phyloP scores from a whole-genome alignment of 2,797 vertebrate species.

The Sciurus carolinensis region DNA sequence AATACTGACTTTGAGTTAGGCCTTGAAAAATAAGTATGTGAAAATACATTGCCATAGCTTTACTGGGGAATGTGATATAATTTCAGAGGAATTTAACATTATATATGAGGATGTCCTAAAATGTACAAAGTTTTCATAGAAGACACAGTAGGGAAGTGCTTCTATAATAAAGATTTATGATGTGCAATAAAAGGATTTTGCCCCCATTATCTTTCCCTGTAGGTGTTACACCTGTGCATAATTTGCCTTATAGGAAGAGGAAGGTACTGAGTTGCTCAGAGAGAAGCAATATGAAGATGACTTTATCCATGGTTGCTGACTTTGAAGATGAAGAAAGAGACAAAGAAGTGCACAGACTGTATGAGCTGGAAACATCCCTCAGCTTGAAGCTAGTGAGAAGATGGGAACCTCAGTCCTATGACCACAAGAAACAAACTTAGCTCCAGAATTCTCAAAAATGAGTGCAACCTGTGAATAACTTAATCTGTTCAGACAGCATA shows the following conservation, averaged over 20 bases:
- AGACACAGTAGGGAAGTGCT: not conserved
- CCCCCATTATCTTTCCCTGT: not conserved
- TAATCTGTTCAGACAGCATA: not conserved
- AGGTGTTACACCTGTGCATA: not conserved
- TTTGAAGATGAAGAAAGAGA: not conserved
- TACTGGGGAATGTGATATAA: not conserved
- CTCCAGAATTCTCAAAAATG: not conserved
- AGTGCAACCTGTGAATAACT: not conserved
- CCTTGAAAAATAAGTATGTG: not conserved
- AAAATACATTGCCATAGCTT: not conserved
- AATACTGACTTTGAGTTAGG: not conserved
- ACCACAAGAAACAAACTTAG: not conserved
- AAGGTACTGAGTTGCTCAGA: not conserved
- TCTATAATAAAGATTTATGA: not conserved
- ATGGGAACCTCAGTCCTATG: not conserved
- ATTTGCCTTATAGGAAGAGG: not conserved
- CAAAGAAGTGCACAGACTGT: not conserved
- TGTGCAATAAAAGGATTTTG: accelerated
- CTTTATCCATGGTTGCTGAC: accelerated
- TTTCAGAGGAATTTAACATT: not conserved
- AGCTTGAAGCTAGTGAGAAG: not conserved
- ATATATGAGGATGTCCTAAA: not conserved
- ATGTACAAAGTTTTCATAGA: not conserved
- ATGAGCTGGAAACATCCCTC: not conserved
- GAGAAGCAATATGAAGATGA: not conserved